phyloP scores from a whole-genome alignment of 2,888 invertebrate species.

The Dryomyza anilis region DNA sequence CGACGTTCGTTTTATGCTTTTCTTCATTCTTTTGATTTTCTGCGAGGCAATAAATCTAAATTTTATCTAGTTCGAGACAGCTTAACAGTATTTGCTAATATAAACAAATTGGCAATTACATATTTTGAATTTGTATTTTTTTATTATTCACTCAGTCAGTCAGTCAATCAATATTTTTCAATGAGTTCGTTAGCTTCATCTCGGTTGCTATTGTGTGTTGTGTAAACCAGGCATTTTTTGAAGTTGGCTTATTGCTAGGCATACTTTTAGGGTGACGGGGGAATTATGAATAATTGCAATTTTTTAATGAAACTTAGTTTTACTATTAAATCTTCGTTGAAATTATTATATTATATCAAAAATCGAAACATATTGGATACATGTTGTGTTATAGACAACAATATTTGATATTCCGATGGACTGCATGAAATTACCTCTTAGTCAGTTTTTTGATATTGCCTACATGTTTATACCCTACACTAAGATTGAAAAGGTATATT shows the following conservation, averaged over 20 bases:
- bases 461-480: too few relatives aligned
- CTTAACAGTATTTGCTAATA: conserved; percentile 7
- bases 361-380: too few relatives aligned
- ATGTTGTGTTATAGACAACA: too few relatives aligned
- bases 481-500: too few relatives aligned
- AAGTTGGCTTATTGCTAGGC: not conserved
- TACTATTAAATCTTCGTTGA: too few relatives aligned
- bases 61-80: conserved; percentile 5
- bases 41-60: not conserved
- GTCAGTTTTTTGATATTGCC: too few relatives aligned
- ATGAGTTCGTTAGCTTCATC: not conserved
- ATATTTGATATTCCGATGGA: too few relatives aligned
- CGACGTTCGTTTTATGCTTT: not conserved
- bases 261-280: not conserved
- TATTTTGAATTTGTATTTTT: not conserved
- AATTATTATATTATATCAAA: too few relatives aligned
- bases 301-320: too few relatives aligned
- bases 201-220: too few relatives aligned
- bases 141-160: not conserved
- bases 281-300: too few relatives aligned
- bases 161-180: not conserved
- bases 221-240: not conserved
- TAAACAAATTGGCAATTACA: not conserved
- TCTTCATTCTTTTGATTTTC: not conserved
- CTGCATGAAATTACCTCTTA: too few relatives aligned